These are phyloP conservation scores for Suncus etruscus DNA, from an alignment of 2,113 vertebrate species.

Conservation along the genomic window DNA sequence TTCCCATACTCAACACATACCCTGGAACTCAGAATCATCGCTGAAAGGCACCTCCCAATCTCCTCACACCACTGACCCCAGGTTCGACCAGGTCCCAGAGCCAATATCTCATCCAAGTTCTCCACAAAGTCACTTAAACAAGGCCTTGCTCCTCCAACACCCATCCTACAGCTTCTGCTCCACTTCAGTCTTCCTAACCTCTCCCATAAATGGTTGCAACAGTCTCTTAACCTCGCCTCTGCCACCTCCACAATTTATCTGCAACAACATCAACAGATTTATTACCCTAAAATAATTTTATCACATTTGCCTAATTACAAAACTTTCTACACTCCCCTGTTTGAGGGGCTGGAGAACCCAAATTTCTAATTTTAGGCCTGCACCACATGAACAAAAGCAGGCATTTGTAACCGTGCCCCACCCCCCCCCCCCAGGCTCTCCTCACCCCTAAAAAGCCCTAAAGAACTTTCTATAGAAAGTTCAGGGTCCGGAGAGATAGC, in stretches of 20 bases:
- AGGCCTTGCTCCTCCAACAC: neutral
- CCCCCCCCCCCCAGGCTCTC: too few relatives aligned
- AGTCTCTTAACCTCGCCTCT: neutral
- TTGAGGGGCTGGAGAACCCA: neutral
- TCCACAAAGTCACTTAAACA: neutral
- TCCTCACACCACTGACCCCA: neutral
- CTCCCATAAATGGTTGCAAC: neutral
- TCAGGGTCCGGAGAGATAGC: too few relatives aligned
- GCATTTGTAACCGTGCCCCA: too few relatives aligned
- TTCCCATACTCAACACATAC: neutral
- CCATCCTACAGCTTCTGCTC: neutral
- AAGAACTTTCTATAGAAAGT: too few relatives aligned
- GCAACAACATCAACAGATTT: neutral
- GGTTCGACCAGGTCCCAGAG: neutral
- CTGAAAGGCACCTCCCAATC: neutral
- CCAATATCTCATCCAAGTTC: neutral
- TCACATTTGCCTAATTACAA: neutral
- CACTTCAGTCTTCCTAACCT: neutral
- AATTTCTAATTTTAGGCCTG: neutral
- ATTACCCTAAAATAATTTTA: constrained; percentile 14
- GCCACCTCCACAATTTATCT: constrained; percentile 12
- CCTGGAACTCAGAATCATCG: neutral
- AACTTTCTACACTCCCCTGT: neutral
- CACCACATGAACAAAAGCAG: neutral
- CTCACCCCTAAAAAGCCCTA: too few relatives aligned